Conservation (phyloP, 2,888 invertebrate genomes). For the Mechanitis mazaeus region DNA sequence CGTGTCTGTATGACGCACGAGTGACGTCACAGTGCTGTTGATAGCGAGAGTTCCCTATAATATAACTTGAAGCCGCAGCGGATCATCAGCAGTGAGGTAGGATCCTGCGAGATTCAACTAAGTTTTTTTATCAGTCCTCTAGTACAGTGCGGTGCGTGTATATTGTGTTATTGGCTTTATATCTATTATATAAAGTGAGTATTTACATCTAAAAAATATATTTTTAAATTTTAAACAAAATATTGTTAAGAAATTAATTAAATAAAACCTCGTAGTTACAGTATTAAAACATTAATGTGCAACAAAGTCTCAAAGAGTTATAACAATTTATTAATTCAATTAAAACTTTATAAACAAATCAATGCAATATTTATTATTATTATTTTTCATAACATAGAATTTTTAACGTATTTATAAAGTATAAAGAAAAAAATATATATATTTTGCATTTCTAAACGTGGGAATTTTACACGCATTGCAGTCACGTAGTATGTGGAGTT, state of each 20-base stretch:
- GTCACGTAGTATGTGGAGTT: background rate
- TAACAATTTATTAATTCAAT: too few relatives aligned
- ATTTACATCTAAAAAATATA: background rate
- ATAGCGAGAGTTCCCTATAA: background rate
- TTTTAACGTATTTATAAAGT: too few relatives aligned
- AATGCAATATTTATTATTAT: too few relatives aligned
- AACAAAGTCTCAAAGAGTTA: too few relatives aligned
- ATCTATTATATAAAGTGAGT: slow-evolving; percentile 17
- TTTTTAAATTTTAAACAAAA: too few relatives aligned
- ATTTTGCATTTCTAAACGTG: background rate
- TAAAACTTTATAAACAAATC: too few relatives aligned
- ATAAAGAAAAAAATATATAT: too few relatives aligned
- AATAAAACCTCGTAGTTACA: too few relatives aligned
- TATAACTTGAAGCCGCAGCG: slow-evolving; percentile 19
- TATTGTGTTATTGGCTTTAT: slow-evolving; percentile 15
- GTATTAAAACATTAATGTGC: too few relatives aligned
- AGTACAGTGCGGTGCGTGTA: slow-evolving; percentile 15
- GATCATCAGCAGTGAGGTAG: slow-evolving; percentile 19
- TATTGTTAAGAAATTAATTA: too few relatives aligned
- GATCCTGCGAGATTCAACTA: slow-evolving; percentile 18
- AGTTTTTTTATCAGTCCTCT: slow-evolving; percentile 12
- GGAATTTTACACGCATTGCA: background rate
- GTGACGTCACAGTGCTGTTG: too few relatives aligned
- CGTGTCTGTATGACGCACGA: background rate
- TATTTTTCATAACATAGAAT: too few relatives aligned